Evolutionary conservation across 2,113 vertebrate genomes (phyloP).

Genomic region (Proteles cristata): DNA sequence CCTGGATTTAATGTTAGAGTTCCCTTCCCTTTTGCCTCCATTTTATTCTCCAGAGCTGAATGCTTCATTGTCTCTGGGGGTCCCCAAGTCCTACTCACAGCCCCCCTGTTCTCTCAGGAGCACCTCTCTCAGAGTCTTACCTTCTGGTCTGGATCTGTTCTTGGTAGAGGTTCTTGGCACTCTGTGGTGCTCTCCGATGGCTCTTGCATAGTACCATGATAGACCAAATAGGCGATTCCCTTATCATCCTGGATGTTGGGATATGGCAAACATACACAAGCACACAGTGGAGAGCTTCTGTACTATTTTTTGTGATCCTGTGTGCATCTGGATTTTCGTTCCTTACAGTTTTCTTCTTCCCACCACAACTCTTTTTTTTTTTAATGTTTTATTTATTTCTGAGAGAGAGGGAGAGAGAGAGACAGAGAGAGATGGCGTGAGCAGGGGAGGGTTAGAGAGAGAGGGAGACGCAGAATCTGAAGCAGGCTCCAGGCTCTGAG

Average conservation of each 20-base stretch:
- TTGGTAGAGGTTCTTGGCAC: neutral
- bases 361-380: neutral
- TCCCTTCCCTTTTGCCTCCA: neutral
- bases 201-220: neutral
- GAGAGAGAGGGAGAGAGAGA: too few relatives aligned
- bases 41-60: neutral
- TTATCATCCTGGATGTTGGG: neutral
- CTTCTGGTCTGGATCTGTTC: neutral
- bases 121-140: neutral
- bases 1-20: neutral
- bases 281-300: neutral
- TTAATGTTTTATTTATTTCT: too few relatives aligned
- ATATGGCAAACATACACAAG: neutral
- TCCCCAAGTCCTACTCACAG: neutral
- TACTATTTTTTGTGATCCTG: neutral
- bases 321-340: slow-evolving; percentile 14
- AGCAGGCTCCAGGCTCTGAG: too few relatives aligned
- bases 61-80: neutral
- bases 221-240: neutral
- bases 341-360: slow-evolving; percentile 1
- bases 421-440: too few relatives aligned
- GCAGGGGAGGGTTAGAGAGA: too few relatives aligned
- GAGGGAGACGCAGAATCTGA: too few relatives aligned
- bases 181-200: neutral
- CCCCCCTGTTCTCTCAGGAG: neutral